These are phyloP conservation scores for Meloidogyne hapla DNA, from an alignment of 1,140 invertebrate genomes.

Conservation along the genomic window DNA sequence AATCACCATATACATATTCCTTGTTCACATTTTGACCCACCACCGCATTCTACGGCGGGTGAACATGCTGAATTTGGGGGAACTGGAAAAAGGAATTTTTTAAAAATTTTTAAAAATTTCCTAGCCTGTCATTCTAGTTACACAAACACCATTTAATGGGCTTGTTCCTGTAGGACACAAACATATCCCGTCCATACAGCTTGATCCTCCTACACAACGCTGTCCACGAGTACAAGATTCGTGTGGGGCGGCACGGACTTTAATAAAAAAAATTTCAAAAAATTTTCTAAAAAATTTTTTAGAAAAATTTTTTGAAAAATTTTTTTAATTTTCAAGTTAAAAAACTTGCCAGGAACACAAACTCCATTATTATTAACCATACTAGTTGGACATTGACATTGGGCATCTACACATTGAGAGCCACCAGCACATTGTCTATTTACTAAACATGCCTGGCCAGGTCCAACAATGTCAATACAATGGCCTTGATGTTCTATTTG, in stretches of 20 bases:
- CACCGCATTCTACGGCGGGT: constrained; percentile 47
- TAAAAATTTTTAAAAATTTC: neutral
- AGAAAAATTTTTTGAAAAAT: neutral
- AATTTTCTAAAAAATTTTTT: no score
- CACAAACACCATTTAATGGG: constrained; percentile 43
- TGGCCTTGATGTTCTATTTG: constrained; percentile 60
- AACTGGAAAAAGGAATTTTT: constrained; percentile 34
- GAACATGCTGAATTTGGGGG: constrained; percentile 50
- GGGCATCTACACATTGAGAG: constrained; percentile 46
- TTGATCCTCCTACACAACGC: constrained; percentile 49
- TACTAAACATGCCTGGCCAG: constrained; percentile 55
- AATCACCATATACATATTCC: constrained; percentile 40
- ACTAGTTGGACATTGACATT: constrained; percentile 43
- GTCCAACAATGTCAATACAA: constrained; percentile 56
- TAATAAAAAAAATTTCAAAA: neutral
- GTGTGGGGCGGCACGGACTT: constrained; percentile 41
- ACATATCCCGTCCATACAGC: constrained; percentile 44
- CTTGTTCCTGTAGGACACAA: constrained; percentile 44
- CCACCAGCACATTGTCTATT: constrained; percentile 62
- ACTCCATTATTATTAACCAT: constrained; percentile 50
- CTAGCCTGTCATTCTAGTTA: constrained; percentile 52
- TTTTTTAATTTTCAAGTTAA: constrained; percentile 14
- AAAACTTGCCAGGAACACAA: constrained; percentile 39
- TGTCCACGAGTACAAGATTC: constrained; percentile 41
- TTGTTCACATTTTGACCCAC: constrained; percentile 41